Evolutionary conservation across 2,888 invertebrate species (phyloP).

Genomic region (Brenthis ino): DNA sequence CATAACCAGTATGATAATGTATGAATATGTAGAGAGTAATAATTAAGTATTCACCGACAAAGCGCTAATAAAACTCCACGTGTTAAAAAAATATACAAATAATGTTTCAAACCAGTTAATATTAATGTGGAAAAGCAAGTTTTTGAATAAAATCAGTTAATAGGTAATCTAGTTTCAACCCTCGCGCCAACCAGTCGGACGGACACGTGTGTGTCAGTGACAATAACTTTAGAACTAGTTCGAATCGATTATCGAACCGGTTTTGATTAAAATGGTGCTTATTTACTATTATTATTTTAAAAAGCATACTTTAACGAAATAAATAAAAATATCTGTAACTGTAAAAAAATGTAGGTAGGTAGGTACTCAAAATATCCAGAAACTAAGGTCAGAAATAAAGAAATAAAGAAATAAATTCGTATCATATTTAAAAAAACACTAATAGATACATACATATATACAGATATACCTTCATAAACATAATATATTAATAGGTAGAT

Average conservation of each 20-base stretch:
- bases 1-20: too few species aligned
- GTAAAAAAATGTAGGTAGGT: neutral
- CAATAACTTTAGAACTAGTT: neutral
- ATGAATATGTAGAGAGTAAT: too few species aligned
- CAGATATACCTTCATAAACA: too few species aligned
- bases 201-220: constrained; percentile 6
- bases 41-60: too few species aligned
- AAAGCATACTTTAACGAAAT: too few species aligned
- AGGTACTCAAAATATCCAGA: too few species aligned
- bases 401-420: too few species aligned
- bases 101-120: constrained; percentile 30
- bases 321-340: neutral
- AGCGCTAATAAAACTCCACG: neutral
- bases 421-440: too few species aligned
- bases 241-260: neutral
- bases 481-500: neutral
- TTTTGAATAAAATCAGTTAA: constrained; percentile 47
- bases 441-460: too few species aligned
- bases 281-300: neutral
- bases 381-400: too few species aligned
- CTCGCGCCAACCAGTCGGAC: constrained; percentile 26
- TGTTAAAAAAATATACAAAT: constrained; percentile 27
- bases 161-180: constrained; percentile 51
- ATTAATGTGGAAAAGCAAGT: constrained; percentile 45
- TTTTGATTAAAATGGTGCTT: neutral